Conservation (phyloP, 2,113 vertebrate genomes). For the Pampusana beccarii region DNA sequence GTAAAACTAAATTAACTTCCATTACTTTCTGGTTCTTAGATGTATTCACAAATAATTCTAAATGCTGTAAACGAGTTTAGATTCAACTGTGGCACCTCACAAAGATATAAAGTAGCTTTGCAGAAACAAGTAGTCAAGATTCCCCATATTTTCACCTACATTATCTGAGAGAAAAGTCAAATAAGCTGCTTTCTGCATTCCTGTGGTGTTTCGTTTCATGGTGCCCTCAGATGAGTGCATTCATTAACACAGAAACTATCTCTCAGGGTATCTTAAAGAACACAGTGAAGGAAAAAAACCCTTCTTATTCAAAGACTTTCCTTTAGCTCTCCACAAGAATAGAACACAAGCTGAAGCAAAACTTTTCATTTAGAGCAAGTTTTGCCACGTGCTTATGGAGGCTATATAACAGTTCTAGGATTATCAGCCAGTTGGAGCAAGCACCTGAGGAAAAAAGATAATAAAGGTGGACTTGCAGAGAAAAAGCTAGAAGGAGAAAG, state of each 20-base stretch:
- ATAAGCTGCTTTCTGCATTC: neutral
- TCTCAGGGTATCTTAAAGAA: neutral
- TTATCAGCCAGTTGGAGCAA: neutral
- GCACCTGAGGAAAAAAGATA: constrained; percentile 6
- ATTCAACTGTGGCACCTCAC: neutral
- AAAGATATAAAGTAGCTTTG: neutral
- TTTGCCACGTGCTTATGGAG: neutral
- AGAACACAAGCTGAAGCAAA: neutral
- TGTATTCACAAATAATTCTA: neutral
- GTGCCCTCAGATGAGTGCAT: neutral
- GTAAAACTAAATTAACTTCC: neutral
- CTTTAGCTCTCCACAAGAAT: neutral
- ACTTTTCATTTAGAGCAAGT: neutral
- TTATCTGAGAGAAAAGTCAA: neutral
- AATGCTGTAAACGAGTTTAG: neutral
- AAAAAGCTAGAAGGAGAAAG: constrained; percentile 25
- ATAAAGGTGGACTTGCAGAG: neutral
- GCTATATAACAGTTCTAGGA: neutral
- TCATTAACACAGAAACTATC: neutral
- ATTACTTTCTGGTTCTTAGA: neutral
- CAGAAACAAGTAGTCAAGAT: neutral
- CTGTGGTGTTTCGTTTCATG: neutral
- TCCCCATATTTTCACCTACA: neutral
- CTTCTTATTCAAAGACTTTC: neutral
- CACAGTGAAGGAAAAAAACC: neutral